phyloP scores from a whole-genome alignment of 2,888 invertebrate species.

The Scaptomyza reducta region DNA sequence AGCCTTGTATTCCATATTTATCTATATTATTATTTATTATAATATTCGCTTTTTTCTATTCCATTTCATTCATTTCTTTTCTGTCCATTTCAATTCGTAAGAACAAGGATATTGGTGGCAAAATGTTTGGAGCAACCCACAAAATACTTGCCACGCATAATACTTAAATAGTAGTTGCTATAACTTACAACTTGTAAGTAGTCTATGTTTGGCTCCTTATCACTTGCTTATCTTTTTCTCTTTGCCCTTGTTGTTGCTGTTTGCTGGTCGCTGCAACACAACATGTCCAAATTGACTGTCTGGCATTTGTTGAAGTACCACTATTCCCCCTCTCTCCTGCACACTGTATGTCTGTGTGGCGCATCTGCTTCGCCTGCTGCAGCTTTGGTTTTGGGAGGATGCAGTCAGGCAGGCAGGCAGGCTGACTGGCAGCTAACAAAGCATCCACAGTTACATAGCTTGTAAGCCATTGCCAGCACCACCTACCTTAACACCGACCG shows the following conservation, averaged over 20 bases:
- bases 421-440: no score
- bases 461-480: not conserved
- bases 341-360: conserved; percentile 11
- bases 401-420: conserved; percentile 2
- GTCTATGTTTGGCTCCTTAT: conserved; percentile 39
- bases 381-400: not conserved
- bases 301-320: conserved; percentile 17
- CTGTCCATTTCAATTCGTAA: not conserved
- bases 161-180: not conserved
- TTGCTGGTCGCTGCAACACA: conserved; percentile 7
- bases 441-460: not conserved
- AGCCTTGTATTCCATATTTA: not conserved
- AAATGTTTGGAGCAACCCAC: not conserved
- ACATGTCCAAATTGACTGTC: conserved; percentile 41
- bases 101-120: not conserved
- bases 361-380: not conserved
- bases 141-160: conserved; percentile 1
- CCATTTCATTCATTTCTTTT: not conserved
- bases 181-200: conserved; percentile 1
- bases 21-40: no score
- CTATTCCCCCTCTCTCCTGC: not conserved
- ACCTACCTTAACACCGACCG: not conserved
- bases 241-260: not conserved
- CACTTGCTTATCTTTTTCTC: conserved; percentile 19
- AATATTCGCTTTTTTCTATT: not conserved